phyloP scores from a whole-genome alignment of 2,888 invertebrate species.

The Chirona hameri region DNA sequence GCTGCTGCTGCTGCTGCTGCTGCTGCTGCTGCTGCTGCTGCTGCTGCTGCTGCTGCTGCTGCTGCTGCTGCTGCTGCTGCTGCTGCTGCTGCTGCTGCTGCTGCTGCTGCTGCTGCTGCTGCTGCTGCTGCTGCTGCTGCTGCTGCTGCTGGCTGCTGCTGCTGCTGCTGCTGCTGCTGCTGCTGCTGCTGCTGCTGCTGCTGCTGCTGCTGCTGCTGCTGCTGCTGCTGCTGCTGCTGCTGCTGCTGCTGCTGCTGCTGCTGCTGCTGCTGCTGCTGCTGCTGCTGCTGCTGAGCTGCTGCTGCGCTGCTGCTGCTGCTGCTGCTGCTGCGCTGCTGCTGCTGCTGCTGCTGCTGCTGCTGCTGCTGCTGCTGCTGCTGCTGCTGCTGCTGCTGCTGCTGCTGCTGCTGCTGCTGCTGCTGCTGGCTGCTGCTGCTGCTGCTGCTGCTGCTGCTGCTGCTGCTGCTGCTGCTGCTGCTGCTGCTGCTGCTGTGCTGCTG shows the following conservation, averaged over 20 bases:
- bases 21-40: slow-evolving; percentile 32
- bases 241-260: slow-evolving; percentile 12
- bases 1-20: slow-evolving; percentile 32
- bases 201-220: background rate
- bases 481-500: too few species aligned
- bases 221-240: background rate
- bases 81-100: slow-evolving; percentile 32
- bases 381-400: background rate
- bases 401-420: background rate
- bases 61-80: slow-evolving; percentile 32
- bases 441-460: background rate
- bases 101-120: slow-evolving; percentile 32
- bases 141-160: too few species aligned
- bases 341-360: too few species aligned
- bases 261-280: too few species aligned
- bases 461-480: background rate
- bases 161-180: background rate
- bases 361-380: background rate
- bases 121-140: slow-evolving; percentile 13
- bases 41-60: slow-evolving; percentile 32
- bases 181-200: slow-evolving; percentile 1
- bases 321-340: too few species aligned
- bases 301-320: too few species aligned
- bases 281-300: too few species aligned
- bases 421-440: too few species aligned